Evolutionary conservation across 1,140 invertebrate genomes (phyloP).

Genomic region (Sycophaga agraensis): DNA sequence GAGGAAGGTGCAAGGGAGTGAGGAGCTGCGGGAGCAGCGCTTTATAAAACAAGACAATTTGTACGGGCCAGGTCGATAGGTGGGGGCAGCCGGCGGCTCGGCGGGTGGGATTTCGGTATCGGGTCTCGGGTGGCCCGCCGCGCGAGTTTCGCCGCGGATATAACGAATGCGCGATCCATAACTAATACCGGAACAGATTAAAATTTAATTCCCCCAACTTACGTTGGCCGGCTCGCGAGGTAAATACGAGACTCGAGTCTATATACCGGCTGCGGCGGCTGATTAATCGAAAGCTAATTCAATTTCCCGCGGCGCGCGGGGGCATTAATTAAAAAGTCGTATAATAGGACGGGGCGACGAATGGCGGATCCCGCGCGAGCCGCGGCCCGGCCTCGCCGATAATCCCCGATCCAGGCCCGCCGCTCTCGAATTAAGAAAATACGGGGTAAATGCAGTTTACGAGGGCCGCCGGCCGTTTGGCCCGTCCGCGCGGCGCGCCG

Average conservation of each 20-base stretch:
- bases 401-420: slow-evolving; percentile 7
- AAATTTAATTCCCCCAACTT: slow-evolving; percentile 50
- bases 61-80: slow-evolving; percentile 32
- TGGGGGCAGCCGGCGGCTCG: slow-evolving; percentile 28
- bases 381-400: slow-evolving; percentile 1
- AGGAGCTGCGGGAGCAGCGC: background rate
- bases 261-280: slow-evolving; percentile 19
- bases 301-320: slow-evolving; percentile 39
- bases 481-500: slow-evolving; percentile 1
- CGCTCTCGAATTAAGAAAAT: slow-evolving; percentile 25
- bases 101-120: slow-evolving; percentile 35
- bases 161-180: slow-evolving; percentile 45
- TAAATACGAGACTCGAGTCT: no score
- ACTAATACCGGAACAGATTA: slow-evolving; percentile 44
- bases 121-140: background rate
- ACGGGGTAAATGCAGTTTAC: slow-evolving; percentile 26
- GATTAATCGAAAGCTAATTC: slow-evolving; percentile 54
- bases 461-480: slow-evolving; percentile 7
- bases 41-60: slow-evolving; percentile 43
- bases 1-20: background rate
- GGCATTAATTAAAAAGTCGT: slow-evolving; percentile 49
- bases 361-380: no score
- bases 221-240: background rate
- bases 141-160: slow-evolving; percentile 11
- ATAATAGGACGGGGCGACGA: slow-evolving; percentile 18